phyloP scores from a whole-genome alignment of 1,140 invertebrate species.

The Olivierus martensii region DNA sequence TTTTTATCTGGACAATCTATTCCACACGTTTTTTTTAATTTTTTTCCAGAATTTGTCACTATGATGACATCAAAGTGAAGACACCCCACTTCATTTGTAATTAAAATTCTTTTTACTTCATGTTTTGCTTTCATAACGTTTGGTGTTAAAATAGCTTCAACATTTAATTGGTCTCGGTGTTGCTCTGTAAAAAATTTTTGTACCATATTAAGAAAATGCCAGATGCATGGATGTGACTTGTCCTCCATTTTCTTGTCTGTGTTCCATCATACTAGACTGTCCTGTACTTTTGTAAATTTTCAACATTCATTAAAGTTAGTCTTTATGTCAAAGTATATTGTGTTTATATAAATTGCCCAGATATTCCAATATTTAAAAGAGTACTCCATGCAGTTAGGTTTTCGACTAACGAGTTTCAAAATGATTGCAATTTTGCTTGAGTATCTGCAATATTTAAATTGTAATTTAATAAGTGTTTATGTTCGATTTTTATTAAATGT shows the following conservation, averaged over 20 bases:
- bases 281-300: slow-evolving; percentile 20
- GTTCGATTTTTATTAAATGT: too few relatives aligned
- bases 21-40: slow-evolving; percentile 28
- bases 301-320: slow-evolving; percentile 13
- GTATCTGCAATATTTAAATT: too few relatives aligned
- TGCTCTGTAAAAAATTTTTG: slow-evolving; percentile 18
- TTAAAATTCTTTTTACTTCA: slow-evolving; percentile 6
- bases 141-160: slow-evolving; percentile 15
- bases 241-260: not conserved
- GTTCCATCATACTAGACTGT: slow-evolving; percentile 12
- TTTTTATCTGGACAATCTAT: not conserved
- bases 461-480: too few relatives aligned
- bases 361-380: too few relatives aligned
- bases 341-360: not conserved
- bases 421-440: too few relatives aligned
- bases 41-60: slow-evolving; percentile 86
- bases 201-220: slow-evolving; percentile 17
- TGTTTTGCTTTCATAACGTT: slow-evolving; percentile 15
- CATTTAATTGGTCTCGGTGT: slow-evolving; percentile 5
- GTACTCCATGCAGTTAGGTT: too few relatives aligned
- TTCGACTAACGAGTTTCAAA: too few relatives aligned
- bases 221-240: slow-evolving; percentile 14
- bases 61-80: slow-evolving; percentile 97
- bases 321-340: not conserved
- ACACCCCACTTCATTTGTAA: slow-evolving; percentile 11